Conservation (phyloP, 2,888 invertebrate genomes). For the Phortica magna region DNA sequence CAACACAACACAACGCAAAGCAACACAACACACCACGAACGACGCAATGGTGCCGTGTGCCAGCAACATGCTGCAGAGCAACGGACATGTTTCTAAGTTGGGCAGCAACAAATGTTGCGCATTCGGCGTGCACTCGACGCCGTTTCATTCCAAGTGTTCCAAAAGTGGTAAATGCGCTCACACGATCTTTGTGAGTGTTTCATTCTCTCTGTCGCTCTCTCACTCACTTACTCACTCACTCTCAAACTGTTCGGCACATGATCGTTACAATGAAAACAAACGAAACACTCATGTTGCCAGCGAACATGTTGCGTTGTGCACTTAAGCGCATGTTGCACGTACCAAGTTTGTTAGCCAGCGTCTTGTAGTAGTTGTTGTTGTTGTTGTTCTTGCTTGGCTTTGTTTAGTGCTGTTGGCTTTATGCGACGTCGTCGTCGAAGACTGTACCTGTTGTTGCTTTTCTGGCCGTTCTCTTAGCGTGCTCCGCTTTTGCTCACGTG, state of each 20-base stretch:
- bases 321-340: background rate
- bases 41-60: too few relatives aligned
- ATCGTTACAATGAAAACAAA: background rate
- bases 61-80: background rate
- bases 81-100: background rate
- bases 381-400: background rate
- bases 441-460: constrained; percentile 28
- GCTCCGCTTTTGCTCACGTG: background rate
- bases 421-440: background rate
- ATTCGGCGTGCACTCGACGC: background rate
- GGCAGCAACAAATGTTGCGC: background rate
- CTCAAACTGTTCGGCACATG: background rate
- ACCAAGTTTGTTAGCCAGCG: background rate
- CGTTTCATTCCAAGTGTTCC: background rate
- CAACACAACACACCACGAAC: background rate
- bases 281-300: background rate
- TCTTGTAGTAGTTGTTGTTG: background rate
- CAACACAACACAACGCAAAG: background rate
- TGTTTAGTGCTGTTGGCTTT: background rate
- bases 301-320: background rate
- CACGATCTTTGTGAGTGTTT: too few relatives aligned
- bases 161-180: background rate
- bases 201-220: background rate
- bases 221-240: background rate
- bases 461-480: background rate